A percentile compares a stretch with the other conserved stretches of the same genome.
Conservation (phyloP, 2,113 vertebrate species). For the Litocranius walleri region DNA sequence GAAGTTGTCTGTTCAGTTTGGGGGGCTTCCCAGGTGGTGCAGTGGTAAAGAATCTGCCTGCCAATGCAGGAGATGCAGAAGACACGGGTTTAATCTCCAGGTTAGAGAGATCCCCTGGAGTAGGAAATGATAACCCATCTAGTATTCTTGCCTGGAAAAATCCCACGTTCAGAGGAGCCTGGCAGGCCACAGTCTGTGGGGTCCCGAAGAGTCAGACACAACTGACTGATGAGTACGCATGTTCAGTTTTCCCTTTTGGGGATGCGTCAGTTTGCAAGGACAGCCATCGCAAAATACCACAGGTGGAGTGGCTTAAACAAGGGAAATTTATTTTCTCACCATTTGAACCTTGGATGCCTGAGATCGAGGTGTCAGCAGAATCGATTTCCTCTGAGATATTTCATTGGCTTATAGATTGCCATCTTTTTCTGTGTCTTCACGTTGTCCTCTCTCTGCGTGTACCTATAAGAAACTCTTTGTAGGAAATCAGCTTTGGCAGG, state of each 20-base stretch:
- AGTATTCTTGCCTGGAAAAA: not conserved
- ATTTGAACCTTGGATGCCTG: not conserved
- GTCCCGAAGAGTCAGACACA: not conserved
- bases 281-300: not conserved
- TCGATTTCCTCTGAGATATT: not conserved
- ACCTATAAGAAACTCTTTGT: not conserved
- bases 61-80: not conserved
- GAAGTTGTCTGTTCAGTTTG: not conserved
- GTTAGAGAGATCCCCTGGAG: not conserved
- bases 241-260: not conserved
- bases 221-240: not conserved
- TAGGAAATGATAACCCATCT: not conserved
- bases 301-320: not conserved
- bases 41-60: not conserved
- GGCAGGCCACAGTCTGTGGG: not conserved
- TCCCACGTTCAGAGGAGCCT: not conserved
- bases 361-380: not conserved
- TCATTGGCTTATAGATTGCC: not conserved
- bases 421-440: not conserved
- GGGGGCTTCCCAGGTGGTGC: not conserved
- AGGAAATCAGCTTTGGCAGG: not conserved
- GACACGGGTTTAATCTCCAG: not conserved
- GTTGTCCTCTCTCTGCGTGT: not conserved
- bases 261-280: not conserved
- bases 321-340: not conserved